Base-by-base conservation (phyloP, 2,113 vertebrate species). In the Xiphophorus hellerii region DNA sequence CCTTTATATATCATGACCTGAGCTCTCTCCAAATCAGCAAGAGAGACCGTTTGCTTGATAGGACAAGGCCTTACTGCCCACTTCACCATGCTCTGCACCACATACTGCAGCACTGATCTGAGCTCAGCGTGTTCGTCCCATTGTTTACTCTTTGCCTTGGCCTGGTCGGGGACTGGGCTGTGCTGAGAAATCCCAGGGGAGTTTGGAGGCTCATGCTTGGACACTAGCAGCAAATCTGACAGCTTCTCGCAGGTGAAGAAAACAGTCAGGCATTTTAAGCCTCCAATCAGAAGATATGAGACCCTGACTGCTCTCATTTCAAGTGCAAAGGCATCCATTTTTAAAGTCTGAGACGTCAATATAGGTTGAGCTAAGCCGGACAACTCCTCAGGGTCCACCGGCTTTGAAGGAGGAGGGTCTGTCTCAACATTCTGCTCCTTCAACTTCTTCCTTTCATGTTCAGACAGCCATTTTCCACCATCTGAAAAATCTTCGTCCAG, bases 11-110 rank as follows among this genome's bases (percentile, higher is more conserved):
- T 93, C 92, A 95, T 95, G 70, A 95, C 65, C 85, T 95, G 95
- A 22, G 95, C 94, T 54, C 95, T 92, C 33, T 95, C 94, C 79
- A 95, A 92, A 81, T 95, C 95, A 0, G 93, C 73, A 3, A 95
- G 87, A 51, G 92, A 90, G 33, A 94, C 88, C 1, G 81, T 92
- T 82, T 94, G 94, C 78, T 93, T 94, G 83, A 95, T 95, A 20
- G 95, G 95, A 65, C 94, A 95, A 1, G 94, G 91, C 65, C 93
- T 82, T 66, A 95, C 93, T 0, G 95, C 95, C 95, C 94, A 95
- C 84, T 95, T 95, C 77, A 95, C 95, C 95, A 95, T 95, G 90
- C 91, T 95, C 83, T 93, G 93, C 78, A 95, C 93, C 74, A 95
- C 88, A 39, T 94, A 94, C 90, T 95, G 95, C 62, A 95, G 88